Evolutionary conservation across 2,113 vertebrate species (phyloP).

Genomic region (Amia ocellicauda): DNA sequence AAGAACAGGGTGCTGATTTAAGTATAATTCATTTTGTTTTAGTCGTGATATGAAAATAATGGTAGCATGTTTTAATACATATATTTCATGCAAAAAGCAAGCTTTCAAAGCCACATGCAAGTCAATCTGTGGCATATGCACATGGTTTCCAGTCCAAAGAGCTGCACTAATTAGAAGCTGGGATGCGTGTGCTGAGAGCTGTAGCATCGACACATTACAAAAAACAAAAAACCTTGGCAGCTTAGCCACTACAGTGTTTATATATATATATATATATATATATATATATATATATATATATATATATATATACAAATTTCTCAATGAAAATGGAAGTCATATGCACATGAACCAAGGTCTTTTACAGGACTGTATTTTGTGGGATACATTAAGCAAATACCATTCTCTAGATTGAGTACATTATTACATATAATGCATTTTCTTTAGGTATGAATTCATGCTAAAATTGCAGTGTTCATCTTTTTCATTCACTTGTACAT

Average conservation of each 20-base stretch:
- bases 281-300: too few species aligned
- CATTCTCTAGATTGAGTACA: not conserved
- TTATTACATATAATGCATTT: not conserved
- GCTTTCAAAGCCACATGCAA: slow-evolving; percentile 63
- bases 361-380: slow-evolving; percentile 45
- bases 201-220: slow-evolving; percentile 52
- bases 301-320: not conserved
- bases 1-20: not conserved
- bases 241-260: too few species aligned
- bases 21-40: slow-evolving; percentile 43
- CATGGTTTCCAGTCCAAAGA: slow-evolving; percentile 52
- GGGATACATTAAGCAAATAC: slow-evolving; percentile 39
- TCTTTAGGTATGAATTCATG: not conserved
- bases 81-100: slow-evolving; percentile 75
- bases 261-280: too few species aligned
- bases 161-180: slow-evolving; percentile 44
- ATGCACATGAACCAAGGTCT: slow-evolving; percentile 52
- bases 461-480: not conserved
- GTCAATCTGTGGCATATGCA: slow-evolving; percentile 48
- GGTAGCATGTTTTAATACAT: slow-evolving; percentile 57
- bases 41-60: slow-evolving; percentile 41
- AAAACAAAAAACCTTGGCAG: slow-evolving; percentile 30
- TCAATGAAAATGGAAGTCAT: slow-evolving; percentile 47
- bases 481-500: not conserved
- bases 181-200: slow-evolving; percentile 66